Conservation (phyloP, 2,888 invertebrate species). For the Microctonus aethiopoides region DNA sequence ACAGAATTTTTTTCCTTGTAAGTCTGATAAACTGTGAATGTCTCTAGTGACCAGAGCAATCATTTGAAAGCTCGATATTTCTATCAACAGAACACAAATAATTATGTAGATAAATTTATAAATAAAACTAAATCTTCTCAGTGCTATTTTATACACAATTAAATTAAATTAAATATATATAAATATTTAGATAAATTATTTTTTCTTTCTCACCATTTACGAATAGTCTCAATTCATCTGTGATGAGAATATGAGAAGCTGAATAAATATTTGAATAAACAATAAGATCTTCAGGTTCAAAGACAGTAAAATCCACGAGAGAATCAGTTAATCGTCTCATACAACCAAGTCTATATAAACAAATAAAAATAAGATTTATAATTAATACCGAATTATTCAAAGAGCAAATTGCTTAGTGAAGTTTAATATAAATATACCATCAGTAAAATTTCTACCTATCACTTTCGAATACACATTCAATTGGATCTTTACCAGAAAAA, state of each 20-base stretch:
- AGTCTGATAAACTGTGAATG: conserved; percentile 72
- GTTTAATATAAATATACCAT: background rate
- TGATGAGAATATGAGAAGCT: conserved; percentile 73
- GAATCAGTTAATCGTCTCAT: conserved; percentile 81
- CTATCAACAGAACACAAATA: conserved; percentile 34
- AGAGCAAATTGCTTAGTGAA: background rate
- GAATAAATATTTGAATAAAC: conserved; percentile 75
- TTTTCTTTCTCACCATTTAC: conserved; percentile 70
- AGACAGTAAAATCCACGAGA: conserved; percentile 85
- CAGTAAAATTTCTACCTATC: conserved; percentile 71
- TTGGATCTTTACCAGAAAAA: conserved; percentile 69
- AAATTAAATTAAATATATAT: background rate
- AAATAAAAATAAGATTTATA: conserved; percentile 6
- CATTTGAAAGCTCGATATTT: conserved; percentile 69
- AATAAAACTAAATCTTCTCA: too few species aligned
- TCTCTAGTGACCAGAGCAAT: conserved; percentile 75
- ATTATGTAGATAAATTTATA: background rate
- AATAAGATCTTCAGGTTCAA: conserved; percentile 87
- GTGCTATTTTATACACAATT: conserved; percentile 10
- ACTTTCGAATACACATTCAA: conserved; percentile 78
- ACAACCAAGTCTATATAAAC: conserved; percentile 77
- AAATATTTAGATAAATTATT: background rate
- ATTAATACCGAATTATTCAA: background rate
- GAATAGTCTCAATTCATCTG: conserved; percentile 74
- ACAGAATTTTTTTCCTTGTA: conserved; percentile 80